Evolutionary conservation across 1,140 invertebrate species (phyloP), one percentile per base, ranked within the genome.

Genomic region (Dinothrombium tinctorium): DNA sequence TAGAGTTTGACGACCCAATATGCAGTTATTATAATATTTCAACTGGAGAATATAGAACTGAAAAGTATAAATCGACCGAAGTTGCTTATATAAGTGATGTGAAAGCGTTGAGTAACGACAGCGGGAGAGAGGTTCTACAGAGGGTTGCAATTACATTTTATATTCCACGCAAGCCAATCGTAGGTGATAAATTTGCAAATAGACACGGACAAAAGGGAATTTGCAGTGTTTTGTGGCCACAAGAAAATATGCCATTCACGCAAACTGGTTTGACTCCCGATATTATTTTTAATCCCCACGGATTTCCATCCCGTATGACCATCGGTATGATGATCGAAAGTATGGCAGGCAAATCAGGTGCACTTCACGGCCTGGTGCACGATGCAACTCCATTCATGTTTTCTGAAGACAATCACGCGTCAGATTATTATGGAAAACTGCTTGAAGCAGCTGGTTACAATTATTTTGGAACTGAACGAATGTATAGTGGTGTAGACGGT

Each of bases 241-340:
- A 71, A 0, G 86, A 94, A 59, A 83, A 95, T 63, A 63, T 99
- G 52, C 94, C 94, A 0, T 98, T 95, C 54, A 87, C 86, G 28
- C 89, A 94, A 57, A 75, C 74, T 35, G 90, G 87, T 2, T 64
- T 98, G 32, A 73, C 87, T 12, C 94, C 94, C 0, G 94, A 99
- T 57, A 87, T 96, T 47, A 68, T 92, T 19, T 98, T 98, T 62
- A 98, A 98, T 64, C 94, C 92, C 44, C 92, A 98, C 56, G 90
- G 92, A 44, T 96, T 95, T 58, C 92, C 92, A 3, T 94, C 86
- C 50, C 73, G 92, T 55, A 99, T 98, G 94, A 99, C 94, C 48
- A 95, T 98, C 52, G 78, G 74, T 72, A 96, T 95, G 89, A 94
- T 99, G 83, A 80, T 98, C 36, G 94, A 99, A 62, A 71, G 76